These are phyloP conservation scores for Nematolebias whitei DNA, from an alignment of 2,113 vertebrate species.

Conservation along the genomic window DNA sequence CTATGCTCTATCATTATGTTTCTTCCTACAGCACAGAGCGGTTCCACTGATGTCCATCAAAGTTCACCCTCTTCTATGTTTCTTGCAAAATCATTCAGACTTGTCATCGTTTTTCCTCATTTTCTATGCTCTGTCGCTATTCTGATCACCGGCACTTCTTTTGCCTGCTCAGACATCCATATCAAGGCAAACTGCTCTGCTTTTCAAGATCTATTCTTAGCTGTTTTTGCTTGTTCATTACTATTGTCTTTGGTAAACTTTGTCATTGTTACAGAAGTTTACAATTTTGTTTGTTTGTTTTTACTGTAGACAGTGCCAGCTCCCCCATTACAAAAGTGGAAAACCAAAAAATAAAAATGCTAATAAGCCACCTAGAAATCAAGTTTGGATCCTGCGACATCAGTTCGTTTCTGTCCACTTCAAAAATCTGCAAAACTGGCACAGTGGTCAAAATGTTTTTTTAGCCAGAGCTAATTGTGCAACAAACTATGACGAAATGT, in stretches of 20 bases:
- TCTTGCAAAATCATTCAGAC: conserved; percentile 19
- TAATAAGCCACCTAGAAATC: too few species aligned
- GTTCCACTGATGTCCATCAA: conserved; percentile 4
- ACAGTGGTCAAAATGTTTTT: too few species aligned
- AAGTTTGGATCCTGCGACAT: too few species aligned
- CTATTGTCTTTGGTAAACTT: conserved; percentile 10
- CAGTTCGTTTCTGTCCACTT: too few species aligned
- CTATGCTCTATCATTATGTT: conserved; percentile 6
- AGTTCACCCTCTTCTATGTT: not conserved
- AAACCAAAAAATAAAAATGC: too few species aligned
- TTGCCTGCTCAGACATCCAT: conserved; percentile 8
- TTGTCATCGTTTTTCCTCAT: conserved; percentile 8
- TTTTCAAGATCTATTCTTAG: conserved; percentile 15
- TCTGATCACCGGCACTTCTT: conserved; percentile 20
- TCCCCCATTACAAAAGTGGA: too few species aligned
- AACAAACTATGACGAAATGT: too few species aligned
- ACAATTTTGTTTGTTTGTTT: too few species aligned
- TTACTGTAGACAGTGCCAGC: too few species aligned
- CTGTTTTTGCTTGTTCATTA: not conserved
- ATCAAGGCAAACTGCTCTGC: conserved; percentile 1
- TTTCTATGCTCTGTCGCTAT: conserved; percentile 2
- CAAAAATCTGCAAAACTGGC: too few species aligned
- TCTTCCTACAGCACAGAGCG: conserved; percentile 6
- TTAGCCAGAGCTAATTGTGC: too few species aligned
- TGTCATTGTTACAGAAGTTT: conserved; percentile 2